A percentile compares a stretch with the other conserved stretches of the same genome.
Evolutionary conservation across 2,797 vertebrate genomes (phyloP).

Genomic region (Protonibea diacanthus): DNA sequence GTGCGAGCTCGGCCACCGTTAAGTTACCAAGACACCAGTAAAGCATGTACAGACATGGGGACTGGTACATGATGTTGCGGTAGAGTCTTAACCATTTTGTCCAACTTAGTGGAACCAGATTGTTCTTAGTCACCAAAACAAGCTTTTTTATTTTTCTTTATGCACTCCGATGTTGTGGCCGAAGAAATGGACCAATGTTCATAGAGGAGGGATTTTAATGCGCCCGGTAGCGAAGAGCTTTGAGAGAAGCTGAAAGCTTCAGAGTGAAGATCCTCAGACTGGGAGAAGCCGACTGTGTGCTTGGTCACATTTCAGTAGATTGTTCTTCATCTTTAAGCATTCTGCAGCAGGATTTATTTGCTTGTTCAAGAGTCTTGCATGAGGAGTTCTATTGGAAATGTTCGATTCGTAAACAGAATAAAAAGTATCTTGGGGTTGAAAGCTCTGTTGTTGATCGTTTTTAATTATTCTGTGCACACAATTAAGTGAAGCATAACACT

Average conservation of each 20-base stretch:
- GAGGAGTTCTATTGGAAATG: slow-evolving; percentile 58
- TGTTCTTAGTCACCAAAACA: slow-evolving; percentile 19
- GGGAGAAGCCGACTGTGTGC: slow-evolving; percentile 4
- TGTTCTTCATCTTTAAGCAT: slow-evolving; percentile 28
- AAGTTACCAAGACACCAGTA: not conserved
- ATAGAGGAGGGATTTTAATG: slow-evolving; percentile 21
- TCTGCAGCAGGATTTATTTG: slow-evolving; percentile 52
- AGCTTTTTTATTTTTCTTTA: slow-evolving; percentile 33
- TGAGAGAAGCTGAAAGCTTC: slow-evolving; percentile 6
- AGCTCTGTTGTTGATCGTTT: slow-evolving; percentile 11
- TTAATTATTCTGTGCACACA: slow-evolving; percentile 4
- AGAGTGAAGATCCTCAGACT: not conserved
- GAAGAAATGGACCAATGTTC: slow-evolving; percentile 40
- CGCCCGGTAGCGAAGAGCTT: not conserved
- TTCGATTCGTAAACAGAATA: slow-evolving; percentile 58
- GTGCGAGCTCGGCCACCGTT: not conserved
- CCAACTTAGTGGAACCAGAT: slow-evolving; percentile 22
- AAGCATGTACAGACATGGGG: slow-evolving; percentile 30
- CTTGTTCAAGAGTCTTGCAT: slow-evolving; percentile 64
- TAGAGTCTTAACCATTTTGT: slow-evolving; percentile 26
- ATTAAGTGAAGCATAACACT: not conserved
- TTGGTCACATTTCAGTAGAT: slow-evolving; percentile 30
- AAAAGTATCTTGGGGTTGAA: slow-evolving; percentile 62
- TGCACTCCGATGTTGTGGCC: slow-evolving; percentile 50
- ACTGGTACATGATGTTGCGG: slow-evolving; percentile 21